These are phyloP conservation scores for Calcarius lapponicus DNA, from an alignment of 2,797 vertebrate species.

Conservation along the genomic window DNA sequence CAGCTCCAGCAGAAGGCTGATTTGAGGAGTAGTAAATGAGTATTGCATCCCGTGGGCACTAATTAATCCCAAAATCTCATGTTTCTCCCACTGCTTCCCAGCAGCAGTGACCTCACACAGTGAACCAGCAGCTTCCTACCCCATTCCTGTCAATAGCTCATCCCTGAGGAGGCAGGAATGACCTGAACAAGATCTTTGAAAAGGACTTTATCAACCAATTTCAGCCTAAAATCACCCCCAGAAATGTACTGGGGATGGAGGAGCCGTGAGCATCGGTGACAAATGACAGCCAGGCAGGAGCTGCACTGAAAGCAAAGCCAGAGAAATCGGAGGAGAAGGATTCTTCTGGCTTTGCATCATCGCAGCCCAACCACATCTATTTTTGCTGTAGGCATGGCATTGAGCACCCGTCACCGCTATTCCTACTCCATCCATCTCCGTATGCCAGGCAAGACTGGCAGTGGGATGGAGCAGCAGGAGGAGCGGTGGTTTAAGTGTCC, in stretches of 20 bases:
- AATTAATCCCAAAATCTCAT: not conserved
- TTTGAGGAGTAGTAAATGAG: not conserved
- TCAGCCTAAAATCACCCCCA: not conserved
- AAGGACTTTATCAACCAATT: not conserved
- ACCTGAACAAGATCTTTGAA: not conserved
- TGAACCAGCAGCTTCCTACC: not conserved
- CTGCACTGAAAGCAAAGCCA: not conserved
- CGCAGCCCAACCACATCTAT: conserved; percentile 51
- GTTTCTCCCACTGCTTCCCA: not conserved
- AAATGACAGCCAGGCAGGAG: not conserved
- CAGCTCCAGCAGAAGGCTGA: not conserved
- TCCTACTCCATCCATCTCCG: conserved; percentile 20
- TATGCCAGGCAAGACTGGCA: not conserved
- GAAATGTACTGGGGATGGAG: not conserved
- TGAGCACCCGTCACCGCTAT: conserved; percentile 52
- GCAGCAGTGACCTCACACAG: not conserved
- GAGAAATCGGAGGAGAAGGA: conserved; percentile 57
- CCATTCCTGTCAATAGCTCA: fast-evolving
- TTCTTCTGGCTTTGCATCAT: conserved; percentile 66
- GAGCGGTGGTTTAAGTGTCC: not conserved
- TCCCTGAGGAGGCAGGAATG: not conserved
- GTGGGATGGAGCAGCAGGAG: not conserved
- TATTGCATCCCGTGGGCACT: not conserved
- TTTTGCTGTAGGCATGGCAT: conserved; percentile 59
- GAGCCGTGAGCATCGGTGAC: fast-evolving